These are phyloP conservation scores for Coccyzus lansbergi DNA, from an alignment of 2,797 vertebrate genomes.

Conservation along the genomic window DNA sequence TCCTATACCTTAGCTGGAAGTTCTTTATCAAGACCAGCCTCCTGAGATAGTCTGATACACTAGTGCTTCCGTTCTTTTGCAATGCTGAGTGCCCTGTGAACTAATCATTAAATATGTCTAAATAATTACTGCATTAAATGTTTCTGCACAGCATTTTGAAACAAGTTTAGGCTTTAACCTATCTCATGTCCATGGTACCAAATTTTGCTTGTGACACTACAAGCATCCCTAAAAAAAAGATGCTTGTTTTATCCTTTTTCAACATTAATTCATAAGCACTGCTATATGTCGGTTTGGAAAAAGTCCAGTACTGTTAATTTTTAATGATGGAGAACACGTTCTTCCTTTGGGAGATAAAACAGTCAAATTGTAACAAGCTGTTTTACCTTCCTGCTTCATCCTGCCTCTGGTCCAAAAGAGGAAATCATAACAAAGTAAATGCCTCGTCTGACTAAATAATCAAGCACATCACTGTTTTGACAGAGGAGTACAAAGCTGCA, in stretches of 20 bases:
- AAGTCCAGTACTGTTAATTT: background rate
- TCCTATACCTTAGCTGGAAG: background rate
- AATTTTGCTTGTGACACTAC: background rate
- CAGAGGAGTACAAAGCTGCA: background rate
- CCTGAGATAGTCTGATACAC: background rate
- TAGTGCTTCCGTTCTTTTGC: background rate
- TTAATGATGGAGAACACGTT: background rate
- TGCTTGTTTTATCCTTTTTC: background rate
- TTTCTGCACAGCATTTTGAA: background rate
- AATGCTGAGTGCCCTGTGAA: background rate
- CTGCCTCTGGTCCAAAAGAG: slow-evolving; percentile 4
- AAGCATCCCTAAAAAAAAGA: background rate
- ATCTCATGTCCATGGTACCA: background rate
- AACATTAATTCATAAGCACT: background rate
- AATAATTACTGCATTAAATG: background rate
- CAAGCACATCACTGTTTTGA: background rate
- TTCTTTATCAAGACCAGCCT: background rate
- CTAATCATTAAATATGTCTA: background rate
- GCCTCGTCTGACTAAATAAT: slow-evolving; percentile 15
- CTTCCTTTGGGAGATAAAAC: slow-evolving; percentile 21
- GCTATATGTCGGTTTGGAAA: background rate
- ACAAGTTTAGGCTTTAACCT: background rate
- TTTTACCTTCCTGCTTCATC: slow-evolving; percentile 8
- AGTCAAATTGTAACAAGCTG: slow-evolving; percentile 20
- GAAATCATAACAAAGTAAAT: slow-evolving; percentile 12